A percentile compares a stretch with the other conserved stretches of the same genome.
Evolutionary conservation across 2,113 vertebrate species (phyloP).

Genomic region (Platycercus adscitus): DNA sequence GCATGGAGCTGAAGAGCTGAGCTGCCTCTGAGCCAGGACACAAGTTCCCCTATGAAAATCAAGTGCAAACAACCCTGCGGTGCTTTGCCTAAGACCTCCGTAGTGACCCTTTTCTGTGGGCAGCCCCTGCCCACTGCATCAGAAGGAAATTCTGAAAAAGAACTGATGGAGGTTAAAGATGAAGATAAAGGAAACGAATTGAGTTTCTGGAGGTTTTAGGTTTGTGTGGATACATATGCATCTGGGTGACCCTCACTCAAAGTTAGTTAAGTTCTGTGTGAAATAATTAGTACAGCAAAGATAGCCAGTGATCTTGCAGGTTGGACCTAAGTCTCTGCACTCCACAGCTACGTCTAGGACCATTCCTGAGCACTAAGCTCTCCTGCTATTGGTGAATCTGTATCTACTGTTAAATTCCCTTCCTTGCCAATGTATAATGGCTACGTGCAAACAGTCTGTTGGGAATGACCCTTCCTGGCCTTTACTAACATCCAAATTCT

Average conservation of each 20-base stretch:
- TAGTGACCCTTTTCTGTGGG: not conserved
- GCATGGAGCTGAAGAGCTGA: not conserved
- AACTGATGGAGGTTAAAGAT: not conserved
- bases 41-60: not conserved
- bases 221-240: not conserved
- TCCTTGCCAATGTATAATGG: not conserved
- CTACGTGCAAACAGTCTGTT: not conserved
- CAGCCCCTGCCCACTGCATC: not conserved
- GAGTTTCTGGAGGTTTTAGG: not conserved
- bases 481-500: not conserved
- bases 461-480: not conserved
- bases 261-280: not conserved
- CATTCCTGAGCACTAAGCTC: not conserved
- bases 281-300: not conserved
- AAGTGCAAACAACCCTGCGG: not conserved
- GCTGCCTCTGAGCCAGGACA: not conserved
- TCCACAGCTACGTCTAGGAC: not conserved
- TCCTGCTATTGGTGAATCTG: not conserved
- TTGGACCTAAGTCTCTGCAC: accelerated
- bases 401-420: not conserved
- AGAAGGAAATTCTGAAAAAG: not conserved
- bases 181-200: no score
- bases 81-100: not conserved
- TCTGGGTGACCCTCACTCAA: not conserved
- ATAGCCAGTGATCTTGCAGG: not conserved